phyloP scores from a whole-genome alignment of 2,888 invertebrate species.

The Conchocele bisecta region DNA sequence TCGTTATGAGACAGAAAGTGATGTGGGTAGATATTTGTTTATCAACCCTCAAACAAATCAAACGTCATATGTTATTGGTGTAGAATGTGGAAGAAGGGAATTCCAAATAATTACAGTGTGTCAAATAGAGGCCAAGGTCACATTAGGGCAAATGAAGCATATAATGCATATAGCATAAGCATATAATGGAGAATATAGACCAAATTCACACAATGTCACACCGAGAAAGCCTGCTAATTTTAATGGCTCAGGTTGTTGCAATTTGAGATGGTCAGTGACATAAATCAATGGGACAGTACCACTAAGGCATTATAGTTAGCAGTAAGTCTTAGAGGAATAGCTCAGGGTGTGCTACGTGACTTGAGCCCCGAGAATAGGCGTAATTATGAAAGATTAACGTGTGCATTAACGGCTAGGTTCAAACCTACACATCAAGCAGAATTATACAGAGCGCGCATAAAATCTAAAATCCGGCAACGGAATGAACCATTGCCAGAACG shows the following conservation, averaged over 20 bases:
- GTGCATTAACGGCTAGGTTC: background rate
- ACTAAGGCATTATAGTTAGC: background rate
- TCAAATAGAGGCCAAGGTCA: no score
- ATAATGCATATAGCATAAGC: no score
- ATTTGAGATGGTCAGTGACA: background rate
- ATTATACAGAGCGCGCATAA: background rate
- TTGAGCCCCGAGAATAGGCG: background rate
- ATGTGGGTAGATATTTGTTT: no score
- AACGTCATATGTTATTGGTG: no score
- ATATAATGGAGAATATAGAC: no score
- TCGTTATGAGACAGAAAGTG: no score
- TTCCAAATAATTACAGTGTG: no score
- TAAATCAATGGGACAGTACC: background rate
- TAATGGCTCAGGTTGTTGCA: background rate
- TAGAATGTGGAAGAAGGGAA: no score
- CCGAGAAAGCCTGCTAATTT: background rate
- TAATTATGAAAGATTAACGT: background rate
- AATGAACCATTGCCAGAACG: background rate
- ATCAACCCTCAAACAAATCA: no score
- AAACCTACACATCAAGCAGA: background rate
- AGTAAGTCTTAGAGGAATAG: background rate
- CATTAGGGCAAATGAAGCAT: no score
- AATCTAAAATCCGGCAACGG: background rate
- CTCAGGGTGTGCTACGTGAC: background rate
- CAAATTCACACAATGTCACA: no score